Percentiles rank a stretch among this genome's conserved stretches.
Conservation (phyloP, 2,113 vertebrate genomes). For the Gnathonemus echidnorhynchus region DNA sequence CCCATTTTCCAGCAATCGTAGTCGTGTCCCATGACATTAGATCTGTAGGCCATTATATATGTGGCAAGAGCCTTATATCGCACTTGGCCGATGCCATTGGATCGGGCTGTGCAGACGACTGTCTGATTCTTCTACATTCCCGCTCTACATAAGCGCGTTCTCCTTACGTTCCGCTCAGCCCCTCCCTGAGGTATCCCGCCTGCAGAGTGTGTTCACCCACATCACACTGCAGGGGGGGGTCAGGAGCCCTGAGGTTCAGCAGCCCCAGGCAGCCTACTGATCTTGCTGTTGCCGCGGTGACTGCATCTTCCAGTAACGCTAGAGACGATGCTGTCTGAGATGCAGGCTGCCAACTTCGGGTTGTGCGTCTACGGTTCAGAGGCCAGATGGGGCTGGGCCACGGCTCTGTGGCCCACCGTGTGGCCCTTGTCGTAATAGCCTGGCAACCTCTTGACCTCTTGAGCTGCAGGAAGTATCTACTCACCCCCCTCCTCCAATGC, state of each 20-base stretch:
- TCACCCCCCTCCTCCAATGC: background rate
- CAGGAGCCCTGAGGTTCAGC: background rate
- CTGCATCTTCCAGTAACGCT: background rate
- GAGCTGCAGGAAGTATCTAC: background rate
- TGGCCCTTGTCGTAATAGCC: background rate
- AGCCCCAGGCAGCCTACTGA: background rate
- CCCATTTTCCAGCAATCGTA: background rate
- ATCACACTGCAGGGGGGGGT: background rate
- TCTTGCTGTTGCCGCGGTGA: background rate
- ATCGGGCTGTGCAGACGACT: background rate
- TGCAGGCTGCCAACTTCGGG: background rate
- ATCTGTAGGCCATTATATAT: background rate
- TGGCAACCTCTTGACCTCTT: background rate
- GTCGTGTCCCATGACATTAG: background rate
- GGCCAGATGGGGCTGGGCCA: background rate
- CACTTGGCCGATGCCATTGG: background rate
- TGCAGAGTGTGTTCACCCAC: background rate
- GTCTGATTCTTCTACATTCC: background rate
- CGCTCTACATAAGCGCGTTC: background rate
- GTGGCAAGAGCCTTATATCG: background rate
- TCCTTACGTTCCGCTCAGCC: background rate
- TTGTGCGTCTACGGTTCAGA: background rate
- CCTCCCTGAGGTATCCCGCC: background rate
- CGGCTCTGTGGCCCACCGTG: background rate
- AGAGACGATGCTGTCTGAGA: background rate